Evolutionary conservation across 2,113 vertebrate genomes (phyloP).

Genomic region (human (Homo sapiens)): DNA sequence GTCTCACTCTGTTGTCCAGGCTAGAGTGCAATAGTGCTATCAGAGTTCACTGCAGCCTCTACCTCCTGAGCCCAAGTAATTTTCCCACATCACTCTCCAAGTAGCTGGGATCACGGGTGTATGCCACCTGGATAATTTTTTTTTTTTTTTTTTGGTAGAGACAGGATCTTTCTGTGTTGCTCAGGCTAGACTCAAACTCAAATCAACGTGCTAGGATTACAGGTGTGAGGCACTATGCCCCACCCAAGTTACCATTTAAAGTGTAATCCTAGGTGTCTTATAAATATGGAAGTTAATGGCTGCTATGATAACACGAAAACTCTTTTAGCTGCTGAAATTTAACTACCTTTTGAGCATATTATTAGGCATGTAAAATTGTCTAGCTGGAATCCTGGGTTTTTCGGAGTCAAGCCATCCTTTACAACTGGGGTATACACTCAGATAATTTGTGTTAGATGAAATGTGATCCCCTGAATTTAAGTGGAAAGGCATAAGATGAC

Average conservation of each 20-base stretch:
- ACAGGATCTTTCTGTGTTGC: too few relatives aligned
- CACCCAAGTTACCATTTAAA: not conserved
- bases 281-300: not conserved
- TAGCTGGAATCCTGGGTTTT: not conserved
- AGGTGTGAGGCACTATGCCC: too few relatives aligned
- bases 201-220: too few relatives aligned
- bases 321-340: not conserved
- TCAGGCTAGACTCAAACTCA: too few relatives aligned
- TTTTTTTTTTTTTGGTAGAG: too few relatives aligned
- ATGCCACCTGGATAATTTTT: too few relatives aligned
- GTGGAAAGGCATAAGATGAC: not conserved
- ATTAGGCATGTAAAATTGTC: not conserved
- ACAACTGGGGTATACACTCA: not conserved
- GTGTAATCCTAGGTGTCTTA: not conserved
- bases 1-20: too few relatives aligned
- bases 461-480: not conserved
- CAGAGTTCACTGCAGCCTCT: too few relatives aligned
- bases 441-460: conserved; percentile 3
- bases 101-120: too few relatives aligned
- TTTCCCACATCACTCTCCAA: too few relatives aligned
- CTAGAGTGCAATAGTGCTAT: too few relatives aligned
- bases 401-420: not conserved
- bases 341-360: not conserved
- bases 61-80: too few relatives aligned
- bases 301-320: not conserved